phyloP scores from a whole-genome alignment of 2,888 invertebrate genomes.

The Morpho deidamia region DNA sequence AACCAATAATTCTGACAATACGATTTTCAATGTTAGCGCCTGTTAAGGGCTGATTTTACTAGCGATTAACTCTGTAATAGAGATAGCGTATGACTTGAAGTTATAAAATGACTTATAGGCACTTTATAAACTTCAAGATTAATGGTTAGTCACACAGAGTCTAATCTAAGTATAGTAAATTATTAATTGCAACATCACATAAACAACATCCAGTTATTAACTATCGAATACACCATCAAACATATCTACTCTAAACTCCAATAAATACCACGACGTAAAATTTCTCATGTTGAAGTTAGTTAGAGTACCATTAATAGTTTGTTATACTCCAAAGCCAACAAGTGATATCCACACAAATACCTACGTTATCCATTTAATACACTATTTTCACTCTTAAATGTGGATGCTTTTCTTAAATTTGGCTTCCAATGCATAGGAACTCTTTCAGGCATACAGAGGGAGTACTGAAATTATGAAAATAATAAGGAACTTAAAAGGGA shows the following conservation, averaged over 20 bases:
- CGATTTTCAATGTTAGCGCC: conserved; percentile 30
- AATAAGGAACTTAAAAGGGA: conserved; percentile 48
- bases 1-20: conserved; percentile 25
- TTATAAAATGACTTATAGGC: conserved; percentile 34
- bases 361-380: conserved; percentile 77
- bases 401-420: conserved; percentile 77
- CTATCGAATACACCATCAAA: conserved; percentile 71
- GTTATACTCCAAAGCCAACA: conserved; percentile 26
- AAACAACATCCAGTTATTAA: conserved; percentile 72
- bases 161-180: conserved; percentile 57
- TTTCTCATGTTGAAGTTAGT: conserved; percentile 24
- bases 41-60: conserved; percentile 27
- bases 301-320: conserved; percentile 14
- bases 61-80: conserved; percentile 32
- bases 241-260: conserved; percentile 64
- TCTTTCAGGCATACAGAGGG: conserved; percentile 78
- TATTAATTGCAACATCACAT: conserved; percentile 70
- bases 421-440: conserved; percentile 77
- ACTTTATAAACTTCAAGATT: conserved; percentile 47
- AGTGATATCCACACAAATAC: conserved; percentile 43
- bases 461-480: conserved; percentile 69
- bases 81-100: conserved; percentile 41
- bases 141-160: conserved; percentile 56
- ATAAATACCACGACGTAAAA: conserved; percentile 41
- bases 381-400: conserved; percentile 78